Percentiles rank a stretch among this genome's conserved stretches.
phyloP scores from a whole-genome alignment of 2,113 vertebrate genomes.

The Amblyopsis rosae region DNA sequence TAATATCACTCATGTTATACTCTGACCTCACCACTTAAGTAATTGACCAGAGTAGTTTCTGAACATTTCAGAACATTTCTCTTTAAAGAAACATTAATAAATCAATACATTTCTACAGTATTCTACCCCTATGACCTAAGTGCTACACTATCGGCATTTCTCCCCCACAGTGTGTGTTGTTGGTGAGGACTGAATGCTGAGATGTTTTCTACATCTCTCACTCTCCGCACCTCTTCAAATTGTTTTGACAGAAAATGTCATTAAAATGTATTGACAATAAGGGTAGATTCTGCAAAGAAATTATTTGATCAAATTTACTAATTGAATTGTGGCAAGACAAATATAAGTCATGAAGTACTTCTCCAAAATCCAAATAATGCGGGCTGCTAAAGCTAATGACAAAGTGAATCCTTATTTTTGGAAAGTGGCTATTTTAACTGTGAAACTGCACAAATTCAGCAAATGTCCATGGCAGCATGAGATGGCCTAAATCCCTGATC shows the following conservation, averaged over 20 bases:
- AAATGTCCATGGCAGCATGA: constrained; percentile 55
- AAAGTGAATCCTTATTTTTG: constrained; percentile 6
- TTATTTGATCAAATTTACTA: background rate
- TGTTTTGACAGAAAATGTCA: background rate
- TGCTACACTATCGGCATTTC: constrained; percentile 10
- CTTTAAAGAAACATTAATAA: constrained; percentile 23
- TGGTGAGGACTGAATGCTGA: constrained; percentile 7
- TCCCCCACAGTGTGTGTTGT: constrained; percentile 10
- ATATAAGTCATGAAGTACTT: constrained; percentile 5
- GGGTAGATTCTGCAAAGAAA: background rate
- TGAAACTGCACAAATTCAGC: constrained; percentile 24
- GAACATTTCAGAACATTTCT: background rate
- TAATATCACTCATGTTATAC: constrained; percentile 5
- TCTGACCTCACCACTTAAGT: constrained; percentile 27
- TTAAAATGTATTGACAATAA: constrained; percentile 2
- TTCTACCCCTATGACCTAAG: constrained; percentile 6
- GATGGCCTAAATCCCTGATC: constrained; percentile 35
- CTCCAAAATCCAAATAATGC: background rate
- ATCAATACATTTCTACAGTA: constrained; percentile 36
- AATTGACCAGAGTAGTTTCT: constrained; percentile 13
- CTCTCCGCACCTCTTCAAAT: background rate
- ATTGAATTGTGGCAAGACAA: constrained; percentile 6
- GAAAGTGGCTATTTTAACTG: constrained; percentile 31
- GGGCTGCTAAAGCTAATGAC: constrained; percentile 16
- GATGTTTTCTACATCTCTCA: background rate